Conservation (phyloP, 2,797 vertebrate genomes). For the Hypotaenidia philippensis region DNA sequence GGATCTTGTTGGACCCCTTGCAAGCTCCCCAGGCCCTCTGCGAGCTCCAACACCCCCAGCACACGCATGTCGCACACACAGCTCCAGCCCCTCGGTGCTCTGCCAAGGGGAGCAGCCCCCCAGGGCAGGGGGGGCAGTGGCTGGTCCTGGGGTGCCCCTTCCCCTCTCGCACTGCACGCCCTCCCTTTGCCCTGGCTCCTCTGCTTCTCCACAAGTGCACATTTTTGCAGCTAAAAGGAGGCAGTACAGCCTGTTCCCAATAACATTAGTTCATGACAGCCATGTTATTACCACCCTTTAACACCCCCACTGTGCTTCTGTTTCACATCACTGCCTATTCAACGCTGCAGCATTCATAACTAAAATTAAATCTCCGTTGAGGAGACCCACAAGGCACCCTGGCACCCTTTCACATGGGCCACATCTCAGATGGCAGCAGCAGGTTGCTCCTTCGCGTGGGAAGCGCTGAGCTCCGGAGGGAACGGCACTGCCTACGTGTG, state of each 20-base stretch:
- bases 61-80: rapidly evolving
- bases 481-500: rapidly evolving
- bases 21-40: not conserved
- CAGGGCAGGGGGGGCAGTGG: not conserved
- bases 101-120: not conserved
- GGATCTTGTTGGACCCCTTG: not conserved
- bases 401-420: not conserved
- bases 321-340: slow-evolving; percentile 45
- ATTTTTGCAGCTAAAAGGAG: not conserved
- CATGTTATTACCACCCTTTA: slow-evolving; percentile 68
- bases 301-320: slow-evolving; percentile 72
- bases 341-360: not conserved
- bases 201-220: not conserved
- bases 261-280: slow-evolving; percentile 61
- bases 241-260: slow-evolving; percentile 67
- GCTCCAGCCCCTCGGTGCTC: rapidly evolving
- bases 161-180: not conserved
- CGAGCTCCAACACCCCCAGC: not conserved
- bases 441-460: not conserved
- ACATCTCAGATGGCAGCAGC: rapidly evolving
- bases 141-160: not conserved
- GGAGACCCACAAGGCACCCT: slow-evolving; percentile 29
- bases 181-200: not conserved
- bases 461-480: rapidly evolving
- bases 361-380: slow-evolving; percentile 11